Base-by-base conservation (phyloP, 2,797 vertebrate species). In the Danio choprae region DNA sequence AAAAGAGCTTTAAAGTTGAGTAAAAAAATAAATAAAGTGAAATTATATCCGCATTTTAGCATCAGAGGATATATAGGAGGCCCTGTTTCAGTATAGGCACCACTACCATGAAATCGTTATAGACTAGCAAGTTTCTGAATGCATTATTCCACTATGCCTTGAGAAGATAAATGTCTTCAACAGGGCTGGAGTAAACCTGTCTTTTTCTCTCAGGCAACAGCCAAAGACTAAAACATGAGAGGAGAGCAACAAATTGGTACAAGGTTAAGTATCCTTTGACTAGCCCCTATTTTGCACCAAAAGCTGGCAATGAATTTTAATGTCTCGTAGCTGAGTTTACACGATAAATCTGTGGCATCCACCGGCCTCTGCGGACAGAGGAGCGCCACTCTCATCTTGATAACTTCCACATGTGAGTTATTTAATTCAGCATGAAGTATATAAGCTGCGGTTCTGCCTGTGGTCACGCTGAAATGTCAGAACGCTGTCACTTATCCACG, bases 321-420 rank as follows among this genome's bases (percentile, higher is more conserved):
- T 78, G 85, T 73, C 67, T 68, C 77, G 12, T 53, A 53, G 15
- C 63, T 48, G 44, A 81, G 77, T 56, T 83, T 77, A 80, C 81
- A 65, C 69, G 76, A 84, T 79, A 83, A 79, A 72, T 78, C 71
- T 75, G 20, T 64, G 41, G 80, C 60, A 80, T 84, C 80, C 81
- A 82, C 74, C 60, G 70, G 78, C 75, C 74, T 72, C 77, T 70
- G 71, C 62, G 56, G 59, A 86, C 53, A 71, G 72, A 81, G 70
- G 55, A 72, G 77, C 59, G 44, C 69, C 71, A 74, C 82, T 81
- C 76, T 22, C 55, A 29, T 77, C 59, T 80, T 82, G 65, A 88
- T 81, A 84, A 84, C 69, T 85, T 85, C 84, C 85, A 87, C 79
- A 88, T 88, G 87, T 76, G 60, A 84, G 78, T 73, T 82, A 79